A percentile compares a stretch with the other conserved stretches of the same genome.
Conservation (phyloP, 2,888 invertebrate genomes). For the Tupiocoris notatus region DNA sequence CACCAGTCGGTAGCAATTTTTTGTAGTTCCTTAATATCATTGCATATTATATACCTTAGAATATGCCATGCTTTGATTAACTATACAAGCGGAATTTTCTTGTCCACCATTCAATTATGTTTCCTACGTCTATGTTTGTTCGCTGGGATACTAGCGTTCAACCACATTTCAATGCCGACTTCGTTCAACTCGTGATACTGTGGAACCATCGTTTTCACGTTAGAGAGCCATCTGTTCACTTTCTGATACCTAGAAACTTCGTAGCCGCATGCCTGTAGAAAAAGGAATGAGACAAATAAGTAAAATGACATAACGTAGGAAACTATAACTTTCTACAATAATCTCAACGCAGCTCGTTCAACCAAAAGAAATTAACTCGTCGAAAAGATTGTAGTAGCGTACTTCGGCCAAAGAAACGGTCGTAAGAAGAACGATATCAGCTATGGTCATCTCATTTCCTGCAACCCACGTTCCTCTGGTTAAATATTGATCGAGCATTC, state of each 20-base stretch:
- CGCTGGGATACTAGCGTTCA: constrained; percentile 6
- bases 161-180: constrained; percentile 47
- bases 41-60: no score
- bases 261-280: constrained; percentile 56
- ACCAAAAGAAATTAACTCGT: no score
- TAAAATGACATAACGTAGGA: neutral
- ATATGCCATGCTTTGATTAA: no score
- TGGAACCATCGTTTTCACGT: constrained; percentile 60
- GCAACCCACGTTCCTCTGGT: constrained; percentile 68
- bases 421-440: constrained; percentile 70
- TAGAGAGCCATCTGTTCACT: constrained; percentile 63
- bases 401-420: constrained; percentile 70
- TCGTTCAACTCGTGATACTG: constrained; percentile 58
- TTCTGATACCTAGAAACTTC: constrained; percentile 70
- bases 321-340: no score
- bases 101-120: neutral
- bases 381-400: neutral
- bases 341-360: no score
- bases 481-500: constrained; percentile 28
- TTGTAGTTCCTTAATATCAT: no score
- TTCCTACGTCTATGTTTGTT: neutral
- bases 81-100: no score
- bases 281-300: neutral
- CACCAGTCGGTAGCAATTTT: no score
- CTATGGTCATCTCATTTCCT: constrained; percentile 71